Evolutionary conservation across 1,140 invertebrate species (phyloP), one percentile per base, ranked within the genome.

Genomic region (Cepaea nemoralis): DNA sequence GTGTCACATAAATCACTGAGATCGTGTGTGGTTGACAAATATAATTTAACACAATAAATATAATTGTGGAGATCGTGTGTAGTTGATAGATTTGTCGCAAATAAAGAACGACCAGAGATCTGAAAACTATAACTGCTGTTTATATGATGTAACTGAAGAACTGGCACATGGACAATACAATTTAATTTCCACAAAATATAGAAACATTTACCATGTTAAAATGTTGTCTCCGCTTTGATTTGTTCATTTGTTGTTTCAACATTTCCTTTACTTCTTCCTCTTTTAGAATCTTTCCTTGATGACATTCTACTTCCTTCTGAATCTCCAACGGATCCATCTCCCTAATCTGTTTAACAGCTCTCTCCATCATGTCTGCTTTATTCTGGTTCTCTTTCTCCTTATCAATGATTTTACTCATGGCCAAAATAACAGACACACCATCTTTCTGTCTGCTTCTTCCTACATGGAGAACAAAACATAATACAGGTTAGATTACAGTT

Each of bases 121-220:
- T n/a, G n/a, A n/a, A n/a, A n/a, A n/a, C n/a, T n/a, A n/a, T n/a
- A n/a, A n/a, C n/a, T n/a, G n/a, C n/a, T n/a, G n/a, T n/a, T n/a
- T n/a, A n/a, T n/a, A n/a, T n/a, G n/a, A n/a, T n/a, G n/a, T n/a
- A n/a, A n/a, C n/a, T n/a, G n/a, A n/a, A n/a, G n/a, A n/a, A n/a
- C n/a, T n/a, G n/a, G n/a, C n/a, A n/a, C n/a, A n/a, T n/a, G n/a
- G n/a, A n/a, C n/a, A n/a, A n/a, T n/a, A n/a, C n/a, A n/a, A n/a
- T n/a, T n/a, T n/a, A n/a, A n/a, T n/a, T n/a, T n/a, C n/a, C n/a
- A n/a, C n/a, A n/a, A n/a, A n/a, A n/a, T n/a, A n/a, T n/a, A n/a
- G n/a, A n/a, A n/a, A n/a, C n/a, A n/a, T n/a, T 63, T 63, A 63
- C 59, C 59, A 63, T 63, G 6, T 63, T 63, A 27, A 63, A 63